phyloP scores from a whole-genome alignment of 2,888 invertebrate species.

The Lysandra coridon region DNA sequence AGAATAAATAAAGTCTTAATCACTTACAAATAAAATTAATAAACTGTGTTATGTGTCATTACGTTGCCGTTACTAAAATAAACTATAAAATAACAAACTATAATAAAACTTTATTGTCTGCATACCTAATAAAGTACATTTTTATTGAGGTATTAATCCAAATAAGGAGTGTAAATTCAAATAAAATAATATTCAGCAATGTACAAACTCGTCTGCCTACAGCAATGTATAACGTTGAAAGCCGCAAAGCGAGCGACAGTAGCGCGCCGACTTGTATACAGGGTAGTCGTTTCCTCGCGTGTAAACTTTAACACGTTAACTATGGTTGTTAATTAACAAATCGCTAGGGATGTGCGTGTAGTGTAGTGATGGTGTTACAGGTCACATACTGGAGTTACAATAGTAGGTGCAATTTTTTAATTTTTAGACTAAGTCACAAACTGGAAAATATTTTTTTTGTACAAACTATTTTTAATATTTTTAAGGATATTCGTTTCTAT shows the following conservation, averaged over 20 bases:
- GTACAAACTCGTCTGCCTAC: background rate
- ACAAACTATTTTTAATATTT: background rate
- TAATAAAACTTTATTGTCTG: too few relatives aligned
- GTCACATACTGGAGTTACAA: constrained; percentile 34
- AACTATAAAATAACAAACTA: too few relatives aligned
- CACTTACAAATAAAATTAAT: too few relatives aligned
- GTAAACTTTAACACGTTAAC: constrained; percentile 32
- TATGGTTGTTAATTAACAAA: constrained; percentile 29
- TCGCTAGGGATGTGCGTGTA: constrained; percentile 18
- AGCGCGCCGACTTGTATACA: background rate
- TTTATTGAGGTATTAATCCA: background rate
- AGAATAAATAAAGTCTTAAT: too few relatives aligned
- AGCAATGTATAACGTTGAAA: background rate
- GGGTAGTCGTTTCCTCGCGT: constrained; percentile 17
- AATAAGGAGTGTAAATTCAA: background rate
- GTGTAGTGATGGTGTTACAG: constrained; percentile 37
- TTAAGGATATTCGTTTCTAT: too few relatives aligned
- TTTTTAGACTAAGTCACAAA: background rate
- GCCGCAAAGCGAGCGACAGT: background rate
- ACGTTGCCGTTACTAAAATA: too few relatives aligned
- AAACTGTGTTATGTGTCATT: too few relatives aligned
- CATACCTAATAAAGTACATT: too few relatives aligned
- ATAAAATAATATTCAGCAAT: background rate
- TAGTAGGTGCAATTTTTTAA: constrained; percentile 36
- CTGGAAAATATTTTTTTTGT: background rate